Percentiles rank a stretch among this genome's conserved stretches.
phyloP scores from a whole-genome alignment of 1,140 invertebrate genomes.

The Gyrodactylus salaris region DNA sequence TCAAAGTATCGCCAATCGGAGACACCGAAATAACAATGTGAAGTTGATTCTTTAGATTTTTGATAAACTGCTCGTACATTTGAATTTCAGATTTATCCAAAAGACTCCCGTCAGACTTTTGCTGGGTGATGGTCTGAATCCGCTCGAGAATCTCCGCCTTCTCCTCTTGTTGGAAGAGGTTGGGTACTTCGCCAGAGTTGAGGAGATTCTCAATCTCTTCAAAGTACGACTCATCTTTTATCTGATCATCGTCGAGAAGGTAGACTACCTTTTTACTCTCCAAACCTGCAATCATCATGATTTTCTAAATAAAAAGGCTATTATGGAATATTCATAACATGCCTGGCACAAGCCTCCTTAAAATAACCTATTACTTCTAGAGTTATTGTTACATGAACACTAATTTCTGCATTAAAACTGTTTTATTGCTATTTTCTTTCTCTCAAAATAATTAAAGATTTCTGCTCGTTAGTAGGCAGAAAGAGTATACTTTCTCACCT shows the following conservation, averaged over 20 bases:
- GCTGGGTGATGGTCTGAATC: constrained; percentile 18
- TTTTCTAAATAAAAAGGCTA: too few species aligned
- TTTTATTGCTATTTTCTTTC: too few species aligned
- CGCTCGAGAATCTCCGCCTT: constrained; percentile 22
- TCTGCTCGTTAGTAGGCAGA: neutral
- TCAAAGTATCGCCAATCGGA: constrained; percentile 21
- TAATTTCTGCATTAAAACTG: too few species aligned
- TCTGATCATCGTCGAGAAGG: constrained; percentile 21
- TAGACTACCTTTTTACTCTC: constrained; percentile 19
- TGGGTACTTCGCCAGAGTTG: constrained; percentile 22
- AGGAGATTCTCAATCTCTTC: constrained; percentile 23
- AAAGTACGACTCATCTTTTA: constrained; percentile 22
- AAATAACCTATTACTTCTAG: too few species aligned
- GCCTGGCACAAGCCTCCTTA: too few species aligned
- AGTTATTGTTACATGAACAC: too few species aligned
- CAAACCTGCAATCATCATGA: constrained; percentile 12
- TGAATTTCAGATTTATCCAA: constrained; percentile 19
- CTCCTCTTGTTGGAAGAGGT: constrained; percentile 21
- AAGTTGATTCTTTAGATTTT: constrained; percentile 17
- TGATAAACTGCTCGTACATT: constrained; percentile 23
- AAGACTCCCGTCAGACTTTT: constrained; percentile 24
- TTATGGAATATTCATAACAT: too few species aligned
- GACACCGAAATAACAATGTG: constrained; percentile 21
- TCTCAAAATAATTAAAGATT: neutral
- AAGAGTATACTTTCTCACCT: constrained; percentile 13